Percentiles rank a stretch among this genome's conserved stretches.
Evolutionary conservation across 2,797 vertebrate genomes (phyloP).

Genomic region (Sebastes goodei): DNA sequence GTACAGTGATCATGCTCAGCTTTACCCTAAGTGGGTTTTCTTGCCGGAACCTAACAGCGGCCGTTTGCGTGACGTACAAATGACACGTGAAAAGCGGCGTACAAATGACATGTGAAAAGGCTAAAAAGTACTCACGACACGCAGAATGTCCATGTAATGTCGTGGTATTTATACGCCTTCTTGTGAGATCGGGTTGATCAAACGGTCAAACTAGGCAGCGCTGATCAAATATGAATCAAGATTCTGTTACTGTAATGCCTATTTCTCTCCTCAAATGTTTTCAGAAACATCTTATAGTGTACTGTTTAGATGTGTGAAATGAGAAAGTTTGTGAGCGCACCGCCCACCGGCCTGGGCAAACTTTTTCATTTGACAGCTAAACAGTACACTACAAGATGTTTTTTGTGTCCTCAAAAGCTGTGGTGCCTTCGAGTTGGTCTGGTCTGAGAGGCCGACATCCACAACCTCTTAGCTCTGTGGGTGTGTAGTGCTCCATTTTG

Average conservation of each 20-base stretch:
- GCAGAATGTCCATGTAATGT: neutral
- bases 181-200: too few species aligned
- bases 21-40: too few species aligned
- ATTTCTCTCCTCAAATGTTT: too few species aligned
- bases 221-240: too few species aligned
- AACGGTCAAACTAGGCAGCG: too few species aligned
- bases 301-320: neutral
- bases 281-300: neutral
- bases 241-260: too few species aligned
- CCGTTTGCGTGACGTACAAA: too few species aligned
- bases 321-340: neutral
- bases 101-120: too few species aligned
- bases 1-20: too few species aligned
- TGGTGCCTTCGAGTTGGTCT: neutral
- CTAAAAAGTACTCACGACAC: neutral
- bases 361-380: neutral
- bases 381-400: neutral
- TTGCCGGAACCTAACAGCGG: too few species aligned
- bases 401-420: neutral
- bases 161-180: neutral
- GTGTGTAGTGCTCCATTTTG: neutral
- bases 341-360: neutral
- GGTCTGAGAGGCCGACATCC: neutral
- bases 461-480: neutral
- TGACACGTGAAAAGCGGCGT: too few species aligned